Percentiles rank a stretch among this genome's conserved stretches.
Evolutionary conservation across 2,113 vertebrate genomes (phyloP).

Genomic region (Antennarius striatus): DNA sequence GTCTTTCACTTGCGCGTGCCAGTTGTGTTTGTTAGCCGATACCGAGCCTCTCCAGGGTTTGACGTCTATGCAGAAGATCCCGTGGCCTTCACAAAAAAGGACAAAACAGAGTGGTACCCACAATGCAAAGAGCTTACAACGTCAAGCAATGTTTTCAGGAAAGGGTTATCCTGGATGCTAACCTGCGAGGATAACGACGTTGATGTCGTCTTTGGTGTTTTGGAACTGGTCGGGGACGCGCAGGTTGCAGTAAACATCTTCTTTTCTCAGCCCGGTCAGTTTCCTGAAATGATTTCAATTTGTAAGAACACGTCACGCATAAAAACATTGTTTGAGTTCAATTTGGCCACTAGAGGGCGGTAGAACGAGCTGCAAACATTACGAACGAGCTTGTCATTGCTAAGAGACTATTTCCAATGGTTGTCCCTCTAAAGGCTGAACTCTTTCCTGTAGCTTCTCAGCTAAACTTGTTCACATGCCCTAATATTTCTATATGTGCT

Average conservation of each 20-base stretch:
- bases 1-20: constrained; percentile 74
- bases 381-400: too few relatives aligned
- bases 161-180: not conserved
- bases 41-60: constrained; percentile 73
- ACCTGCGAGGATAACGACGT: constrained; percentile 79
- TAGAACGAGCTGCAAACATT: too few relatives aligned
- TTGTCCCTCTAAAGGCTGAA: too few relatives aligned
- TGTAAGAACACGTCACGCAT: not conserved
- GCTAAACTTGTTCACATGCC: too few relatives aligned
- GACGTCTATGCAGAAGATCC: constrained; percentile 79
- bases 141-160: too few relatives aligned
- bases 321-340: too few relatives aligned
- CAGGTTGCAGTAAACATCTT: constrained; percentile 75
- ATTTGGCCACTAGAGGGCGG: too few relatives aligned
- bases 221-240: constrained; percentile 71
- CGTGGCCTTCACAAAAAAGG: constrained; percentile 65
- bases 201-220: constrained; percentile 73
- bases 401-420: too few relatives aligned
- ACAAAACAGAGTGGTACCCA: not conserved
- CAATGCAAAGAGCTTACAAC: not conserved
- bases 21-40: constrained; percentile 60
- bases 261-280: constrained; percentile 72
- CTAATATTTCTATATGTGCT: too few relatives aligned
- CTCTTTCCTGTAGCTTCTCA: too few relatives aligned
- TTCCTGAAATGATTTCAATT: constrained; percentile 47